Base-by-base conservation (phyloP, 2,888 invertebrate species). In the Spatulosminthurus flaviceps region DNA sequence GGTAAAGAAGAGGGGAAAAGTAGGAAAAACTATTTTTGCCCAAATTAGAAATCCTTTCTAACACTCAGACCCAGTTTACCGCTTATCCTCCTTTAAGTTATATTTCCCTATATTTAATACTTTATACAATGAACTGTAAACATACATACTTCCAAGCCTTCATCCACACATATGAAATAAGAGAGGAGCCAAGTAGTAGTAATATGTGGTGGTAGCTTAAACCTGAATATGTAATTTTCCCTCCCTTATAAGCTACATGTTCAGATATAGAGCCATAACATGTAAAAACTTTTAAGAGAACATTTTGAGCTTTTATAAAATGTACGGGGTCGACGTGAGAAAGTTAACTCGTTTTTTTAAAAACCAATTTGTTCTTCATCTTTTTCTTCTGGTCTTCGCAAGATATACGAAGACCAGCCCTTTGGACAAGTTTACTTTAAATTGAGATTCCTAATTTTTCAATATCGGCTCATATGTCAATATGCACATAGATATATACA, bases 41-140 rank as follows among this genome's bases (percentile, higher is more conserved):
- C 43, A 76, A 76, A 76, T 76, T 76, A 76, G 76, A 76, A 67
- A 67, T 76, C 28, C 51, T 76, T 64, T 67, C 24, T 19, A 19
- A 26, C 66, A 76, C n/a, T n/a, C 22, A 76, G 76, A 76, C 76
- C 76, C 76, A 76, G 69, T 76, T 76, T 69, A 43, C 76, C 76
- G 41, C 21, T 76, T 76, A 67, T 76, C 67, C 76, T 69, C 34
- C 67, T 76, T 76, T 67, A 76, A 43, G 41, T 7, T 9, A 41
- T 41, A 13, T 41, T 41, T 13, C 7, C 41, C 13, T 41, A 41
- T n/a, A n/a, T n/a, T n/a, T n/a, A n/a, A n/a, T n/a, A n/a, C n/a
- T n/a, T n/a, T n/a, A n/a, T n/a, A n/a, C n/a, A n/a, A n/a, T n/a
- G n/a, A n/a, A n/a, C n/a, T n/a, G n/a, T n/a, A n/a, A n/a, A n/a